These are phyloP conservation scores for Telenomus remus DNA, from an alignment of 1,140 invertebrate species.

Conservation along the genomic window DNA sequence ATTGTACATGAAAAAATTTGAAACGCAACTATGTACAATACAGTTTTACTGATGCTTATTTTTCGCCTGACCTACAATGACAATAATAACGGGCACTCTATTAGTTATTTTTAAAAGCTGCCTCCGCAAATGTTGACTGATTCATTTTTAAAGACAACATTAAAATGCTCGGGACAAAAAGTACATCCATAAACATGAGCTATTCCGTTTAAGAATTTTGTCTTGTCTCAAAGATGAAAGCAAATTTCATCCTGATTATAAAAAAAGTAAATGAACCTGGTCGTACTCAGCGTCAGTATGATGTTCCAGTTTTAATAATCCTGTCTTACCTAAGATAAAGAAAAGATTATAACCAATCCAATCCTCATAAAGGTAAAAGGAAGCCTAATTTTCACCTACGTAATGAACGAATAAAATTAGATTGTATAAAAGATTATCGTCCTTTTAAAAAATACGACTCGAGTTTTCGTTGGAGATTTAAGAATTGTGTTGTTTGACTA, in stretches of 20 bases:
- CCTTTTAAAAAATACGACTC: neutral
- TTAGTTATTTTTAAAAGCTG: neutral
- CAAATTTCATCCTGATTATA: constrained; percentile 10
- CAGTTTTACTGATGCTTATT: too few relatives aligned
- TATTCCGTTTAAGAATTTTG: constrained; percentile 13
- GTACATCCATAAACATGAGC: constrained; percentile 29
- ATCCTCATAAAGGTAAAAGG: too few relatives aligned
- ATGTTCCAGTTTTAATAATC: constrained; percentile 23
- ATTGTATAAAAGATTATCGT: neutral
- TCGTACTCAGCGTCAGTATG: constrained; percentile 6
- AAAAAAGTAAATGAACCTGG: constrained; percentile 33
- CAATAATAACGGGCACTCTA: constrained; percentile 6
- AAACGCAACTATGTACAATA: too few relatives aligned
- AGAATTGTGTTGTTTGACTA: neutral
- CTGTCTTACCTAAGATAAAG: too few relatives aligned
- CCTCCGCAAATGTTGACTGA: constrained; percentile 11
- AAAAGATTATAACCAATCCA: too few relatives aligned
- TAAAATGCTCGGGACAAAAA: neutral
- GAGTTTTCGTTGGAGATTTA: neutral
- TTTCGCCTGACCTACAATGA: constrained; percentile 25
- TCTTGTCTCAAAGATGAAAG: constrained; percentile 36
- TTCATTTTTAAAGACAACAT: constrained; percentile 13
- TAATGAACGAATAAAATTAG: too few relatives aligned
- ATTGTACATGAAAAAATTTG: too few relatives aligned
- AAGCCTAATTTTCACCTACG: too few relatives aligned